phyloP scores from a whole-genome alignment of 1,140 invertebrate genomes.

The Drosophila ohnishii region DNA sequence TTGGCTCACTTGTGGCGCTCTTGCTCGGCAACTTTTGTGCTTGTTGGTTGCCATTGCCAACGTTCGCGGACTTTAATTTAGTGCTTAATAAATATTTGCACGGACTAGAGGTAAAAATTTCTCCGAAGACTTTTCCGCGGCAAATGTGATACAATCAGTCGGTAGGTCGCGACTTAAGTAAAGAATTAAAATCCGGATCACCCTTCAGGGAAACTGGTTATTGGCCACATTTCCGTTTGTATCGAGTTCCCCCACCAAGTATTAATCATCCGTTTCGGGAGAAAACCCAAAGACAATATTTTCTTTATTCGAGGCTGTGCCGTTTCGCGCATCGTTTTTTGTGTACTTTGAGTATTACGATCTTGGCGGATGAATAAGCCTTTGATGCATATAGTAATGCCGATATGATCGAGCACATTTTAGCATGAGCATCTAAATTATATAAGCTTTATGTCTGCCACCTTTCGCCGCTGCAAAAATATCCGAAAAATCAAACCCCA shows the following conservation, averaged over 20 bases:
- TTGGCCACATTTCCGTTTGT: not conserved
- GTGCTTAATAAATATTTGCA: constrained; percentile 28
- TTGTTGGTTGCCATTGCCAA: constrained; percentile 35
- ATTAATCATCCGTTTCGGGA: constrained; percentile 44
- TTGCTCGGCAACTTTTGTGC: constrained; percentile 1
- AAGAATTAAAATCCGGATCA: constrained; percentile 1
- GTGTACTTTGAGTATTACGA: constrained; percentile 33
- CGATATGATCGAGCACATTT: constrained; percentile 19
- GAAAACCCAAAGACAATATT: constrained; percentile 36
- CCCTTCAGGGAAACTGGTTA: constrained; percentile 25
- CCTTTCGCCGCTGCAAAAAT: constrained; percentile 23
- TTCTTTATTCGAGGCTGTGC: constrained; percentile 13
- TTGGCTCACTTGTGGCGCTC: constrained; percentile 10
- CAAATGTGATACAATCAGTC: constrained; percentile 10
- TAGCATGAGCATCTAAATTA: constrained; percentile 35
- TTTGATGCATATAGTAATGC: constrained; percentile 20
- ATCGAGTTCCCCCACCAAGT: not conserved
- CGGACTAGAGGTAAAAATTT: constrained; percentile 20
- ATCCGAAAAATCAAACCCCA: constrained; percentile 25
- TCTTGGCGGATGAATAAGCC: constrained; percentile 39
- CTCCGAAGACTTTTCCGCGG: constrained; percentile 8
- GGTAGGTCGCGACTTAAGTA: constrained; percentile 21
- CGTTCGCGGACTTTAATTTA: constrained; percentile 38
- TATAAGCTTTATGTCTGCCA: constrained; percentile 38
- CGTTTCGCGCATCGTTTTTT: constrained; percentile 5